Base-by-base conservation (phyloP, 2,888 invertebrate genomes). In the Euproctis similis region DNA sequence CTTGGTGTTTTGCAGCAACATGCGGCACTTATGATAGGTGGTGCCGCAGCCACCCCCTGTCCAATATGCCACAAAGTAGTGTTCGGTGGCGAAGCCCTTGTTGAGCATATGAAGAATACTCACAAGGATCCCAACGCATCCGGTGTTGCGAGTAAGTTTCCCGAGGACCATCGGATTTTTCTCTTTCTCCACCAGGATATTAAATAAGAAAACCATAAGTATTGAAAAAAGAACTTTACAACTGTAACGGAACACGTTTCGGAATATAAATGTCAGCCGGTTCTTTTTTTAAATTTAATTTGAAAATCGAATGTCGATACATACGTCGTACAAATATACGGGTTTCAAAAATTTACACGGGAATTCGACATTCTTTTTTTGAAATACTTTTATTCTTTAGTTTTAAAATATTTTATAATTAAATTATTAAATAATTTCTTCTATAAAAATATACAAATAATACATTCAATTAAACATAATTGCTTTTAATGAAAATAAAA, bases 1-100 rank as follows among this genome's bases (percentile, higher is more conserved):
- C 90, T 92, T 88, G 93, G 94, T 91, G 93, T 94, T 88, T 91
- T 94, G 89, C 94, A 95, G 92, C 95, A 96, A 91, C 96, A 96
- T 87, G 93, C 93, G 57, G 95, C 95, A 65, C 89, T 96, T 69
- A 92, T 94, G 87, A 91, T 91, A 69, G 95, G 95, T 62, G 95
- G 95, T 58, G 95, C 95, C 46, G 93, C 94, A 65, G 94, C 95
- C 51, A 94, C 95, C 38, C 93, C 94, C 50, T 96, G 96, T 81
- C 95, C 96, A 28, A 90, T 96, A 58, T 96, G 96, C 86, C 95
- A 96, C 87, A 96, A 96, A 86, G 91, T 96, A 71, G 95, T 96
- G 86, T 90, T 96, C 62, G 95, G 95, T 52, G 94, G 94, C 46
- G 96, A 96, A 82, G 94, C 95, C 32, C 89, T 96, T 39, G 95